Evolutionary conservation across 2,113 vertebrate genomes (phyloP), one percentile per base, ranked within the genome.

Genomic region (Hiodon alosoides): DNA sequence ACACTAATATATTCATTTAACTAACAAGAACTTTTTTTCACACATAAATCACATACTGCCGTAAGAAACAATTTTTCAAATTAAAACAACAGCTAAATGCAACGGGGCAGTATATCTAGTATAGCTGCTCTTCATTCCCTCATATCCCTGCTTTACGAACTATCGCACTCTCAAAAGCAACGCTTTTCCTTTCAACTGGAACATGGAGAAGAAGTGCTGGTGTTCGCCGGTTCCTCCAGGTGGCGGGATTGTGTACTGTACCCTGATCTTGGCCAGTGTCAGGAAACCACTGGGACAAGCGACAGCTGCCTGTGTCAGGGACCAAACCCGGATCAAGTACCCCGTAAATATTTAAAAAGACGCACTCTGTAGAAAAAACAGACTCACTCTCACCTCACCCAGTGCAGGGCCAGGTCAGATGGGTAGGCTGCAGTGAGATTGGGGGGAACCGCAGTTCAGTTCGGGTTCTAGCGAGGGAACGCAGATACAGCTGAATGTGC

Each of bases 291-390:
- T 58, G 80, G 80, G 82, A 85, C 83, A 76, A 80, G 78, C 80
- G 64, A 55, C 59, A 65, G 53, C 57, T 77, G 76, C 59, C 61
- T 67, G n/a, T 70, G 80, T 79, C 71, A 80, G 82, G 80, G 81
- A 79, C 79, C 79, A 70, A 75, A 70, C 80, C 79, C 83, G 81
- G 89, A 90, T 91, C 88, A 83, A 84, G 82, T 90, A 82, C 68
- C 89, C 86, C 68, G 82, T 91, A 86, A 90, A 91, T 90, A 86
- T 88, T 91, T 90, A 84, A 90, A 86, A 88, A 81, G 83, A 77
- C 74, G 50, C 83, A 81, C 73, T 80, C 85, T 81, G 85, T 78
- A 72, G 79, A 67, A 81, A 79, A 83, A 89, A 82, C 81, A 85
- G 87, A 85, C 86, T 83, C 80, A 77, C 76, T 51, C 67, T 5